phyloP scores from a whole-genome alignment of 2,888 invertebrate genomes.

The Aspidapion aeneum region DNA sequence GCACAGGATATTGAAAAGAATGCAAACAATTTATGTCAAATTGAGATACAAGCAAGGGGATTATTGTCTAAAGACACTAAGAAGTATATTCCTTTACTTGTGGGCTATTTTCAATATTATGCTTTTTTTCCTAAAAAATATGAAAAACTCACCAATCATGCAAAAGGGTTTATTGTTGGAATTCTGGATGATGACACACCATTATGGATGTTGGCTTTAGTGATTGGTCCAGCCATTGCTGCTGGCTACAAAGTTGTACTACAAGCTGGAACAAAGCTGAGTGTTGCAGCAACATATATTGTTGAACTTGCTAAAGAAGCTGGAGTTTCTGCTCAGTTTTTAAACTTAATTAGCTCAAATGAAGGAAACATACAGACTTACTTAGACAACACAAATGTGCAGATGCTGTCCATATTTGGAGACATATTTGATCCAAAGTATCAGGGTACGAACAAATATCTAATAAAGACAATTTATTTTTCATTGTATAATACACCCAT shows the following conservation, averaged over 20 bases:
- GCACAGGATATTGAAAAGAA: constrained; percentile 51
- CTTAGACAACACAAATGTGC: constrained; percentile 26
- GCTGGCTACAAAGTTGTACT: constrained; percentile 51
- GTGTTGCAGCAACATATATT: constrained; percentile 46
- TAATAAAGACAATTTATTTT: constrained; percentile 31
- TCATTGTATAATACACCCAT: constrained; percentile 40
- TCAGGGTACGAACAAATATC: constrained; percentile 22
- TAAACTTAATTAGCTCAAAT: constrained; percentile 34
- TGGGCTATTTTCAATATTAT: constrained; percentile 52
- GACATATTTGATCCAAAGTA: constrained; percentile 29
- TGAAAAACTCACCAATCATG: not conserved
- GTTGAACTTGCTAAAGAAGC: constrained; percentile 50
- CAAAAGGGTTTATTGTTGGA: constrained; percentile 45
- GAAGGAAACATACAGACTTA: constrained; percentile 25
- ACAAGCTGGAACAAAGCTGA: constrained; percentile 47
- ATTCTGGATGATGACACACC: constrained; percentile 48
- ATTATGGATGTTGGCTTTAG: constrained; percentile 48
- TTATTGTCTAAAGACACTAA: constrained; percentile 46
- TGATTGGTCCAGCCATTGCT: constrained; percentile 50
- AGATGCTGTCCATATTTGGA: constrained; percentile 29
- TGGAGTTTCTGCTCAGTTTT: constrained; percentile 34
- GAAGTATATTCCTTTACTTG: constrained; percentile 46
- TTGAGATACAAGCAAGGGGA: constrained; percentile 46
- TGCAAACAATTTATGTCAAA: constrained; percentile 46
- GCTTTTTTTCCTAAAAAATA: constrained; percentile 45